phyloP scores from a whole-genome alignment of 2,888 invertebrate species.

The Ditula angustiorana region DNA sequence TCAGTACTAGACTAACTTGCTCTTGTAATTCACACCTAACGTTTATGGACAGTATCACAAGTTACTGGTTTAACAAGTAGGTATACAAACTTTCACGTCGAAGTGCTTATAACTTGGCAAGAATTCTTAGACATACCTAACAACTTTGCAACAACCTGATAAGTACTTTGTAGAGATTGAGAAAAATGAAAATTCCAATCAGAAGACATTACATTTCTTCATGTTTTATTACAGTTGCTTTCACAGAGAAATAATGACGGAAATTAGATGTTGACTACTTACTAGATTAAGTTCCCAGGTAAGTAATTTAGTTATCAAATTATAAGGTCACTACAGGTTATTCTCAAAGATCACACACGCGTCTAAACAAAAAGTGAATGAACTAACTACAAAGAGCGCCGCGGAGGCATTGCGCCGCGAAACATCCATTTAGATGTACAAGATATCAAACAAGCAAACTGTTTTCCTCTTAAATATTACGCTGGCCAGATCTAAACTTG shows the following conservation, averaged over 20 bases:
- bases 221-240: neutral
- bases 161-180: neutral
- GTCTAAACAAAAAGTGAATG: conserved; percentile 54
- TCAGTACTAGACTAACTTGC: too few relatives aligned
- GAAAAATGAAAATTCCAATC: neutral
- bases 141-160: conserved; percentile 1
- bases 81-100: conserved; percentile 31
- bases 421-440: conserved; percentile 47
- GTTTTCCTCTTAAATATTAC: conserved; percentile 23
- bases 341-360: conserved; percentile 28
- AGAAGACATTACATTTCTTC: neutral
- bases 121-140: conserved; percentile 9
- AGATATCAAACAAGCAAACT: conserved; percentile 43
- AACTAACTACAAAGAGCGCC: conserved; percentile 53
- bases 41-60: conserved; percentile 8
- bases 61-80: conserved; percentile 32
- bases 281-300: conserved; percentile 1
- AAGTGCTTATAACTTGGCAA: conserved; percentile 40
- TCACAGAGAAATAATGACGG: neutral
- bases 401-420: conserved; percentile 53
- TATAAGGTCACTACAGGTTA: conserved; percentile 34
- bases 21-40: neutral
- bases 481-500: neutral
- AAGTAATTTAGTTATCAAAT: conserved; percentile 10
- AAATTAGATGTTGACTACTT: conserved; percentile 22